Evolutionary conservation across 2,797 vertebrate species (phyloP), one percentile per base, ranked within the genome.

Genomic region (Helicolenus hilgendorfi): DNA sequence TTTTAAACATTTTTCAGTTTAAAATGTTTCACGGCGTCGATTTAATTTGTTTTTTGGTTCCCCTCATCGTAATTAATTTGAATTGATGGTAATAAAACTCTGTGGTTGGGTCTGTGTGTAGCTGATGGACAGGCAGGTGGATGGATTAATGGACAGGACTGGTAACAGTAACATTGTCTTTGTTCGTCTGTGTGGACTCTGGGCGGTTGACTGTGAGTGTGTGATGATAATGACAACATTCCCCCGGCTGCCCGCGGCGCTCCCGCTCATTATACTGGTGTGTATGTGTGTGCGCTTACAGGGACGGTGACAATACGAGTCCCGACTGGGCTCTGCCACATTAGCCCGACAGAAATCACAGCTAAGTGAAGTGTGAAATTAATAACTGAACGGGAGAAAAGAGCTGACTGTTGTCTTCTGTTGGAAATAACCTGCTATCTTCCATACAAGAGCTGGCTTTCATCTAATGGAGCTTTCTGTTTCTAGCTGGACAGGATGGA

Each of bases 311-410:
- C 68, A 33, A 33, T 26, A 18, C 53, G 67, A 36, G 33, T 65
- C 84, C 55, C 27, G 31, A 22, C 67, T 24, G 75, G 2, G 72
- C 79, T 73, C 72, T 4, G 73, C 59, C 69, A 86, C 86, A 91
- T 88, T 70, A 86, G 80, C 56, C 56, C 5, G 9, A 69, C 81
- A 74, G 79, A 80, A 83, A 84, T 77, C 84, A 83, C 81, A 76
- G 84, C 81, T 79, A 73, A 84, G 78, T 63, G 62, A 67, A 73
- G 36, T 85, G 90, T 87, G 90, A 89, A 91, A 91, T 89, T n/a
- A 91, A 91, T 80, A 85, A 70, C 8, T 10, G 81, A 72, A 11
- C 1, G 3, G 41, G 11, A 78, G 69, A 24, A 60, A 86, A 79
- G 77, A 69, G 86, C 80, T 89, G 83, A 76, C 65, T 59, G 68